phyloP scores from a whole-genome alignment of 2,888 invertebrate species.

The Deilephila porcellus region DNA sequence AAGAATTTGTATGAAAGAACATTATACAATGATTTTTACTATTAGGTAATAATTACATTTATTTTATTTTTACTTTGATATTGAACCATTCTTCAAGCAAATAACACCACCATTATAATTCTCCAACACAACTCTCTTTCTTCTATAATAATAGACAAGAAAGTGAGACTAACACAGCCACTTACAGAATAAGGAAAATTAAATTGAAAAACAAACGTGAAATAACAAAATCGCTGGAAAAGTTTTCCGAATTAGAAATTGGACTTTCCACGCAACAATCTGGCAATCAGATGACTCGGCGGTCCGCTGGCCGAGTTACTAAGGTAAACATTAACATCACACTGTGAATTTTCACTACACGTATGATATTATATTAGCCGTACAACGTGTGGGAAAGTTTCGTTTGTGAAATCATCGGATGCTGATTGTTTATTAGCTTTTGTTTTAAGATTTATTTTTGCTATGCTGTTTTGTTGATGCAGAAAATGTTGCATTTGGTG shows the following conservation, averaged over 20 bases:
- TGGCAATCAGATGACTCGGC: constrained; percentile 22
- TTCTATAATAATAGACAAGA: no score
- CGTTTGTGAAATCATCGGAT: neutral
- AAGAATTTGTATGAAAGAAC: no score
- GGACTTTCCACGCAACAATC: constrained; percentile 22
- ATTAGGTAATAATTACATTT: no score
- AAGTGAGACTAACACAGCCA: no score
- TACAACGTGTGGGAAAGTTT: constrained; percentile 12
- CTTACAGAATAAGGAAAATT: neutral
- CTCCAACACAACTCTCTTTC: no score
- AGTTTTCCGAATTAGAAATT: constrained; percentile 23
- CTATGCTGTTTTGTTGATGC: neutral
- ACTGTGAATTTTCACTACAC: constrained; percentile 29
- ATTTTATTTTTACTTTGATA: no score
- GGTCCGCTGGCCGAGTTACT: constrained; percentile 16
- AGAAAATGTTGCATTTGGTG: neutral
- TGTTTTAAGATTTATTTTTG: neutral
- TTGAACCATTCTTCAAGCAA: no score
- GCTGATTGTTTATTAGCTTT: neutral
- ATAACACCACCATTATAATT: no score
- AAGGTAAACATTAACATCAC: constrained; percentile 28
- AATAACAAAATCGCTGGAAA: constrained; percentile 14
- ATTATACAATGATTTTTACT: no score
- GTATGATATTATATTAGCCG: neutral
- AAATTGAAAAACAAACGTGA: neutral